These are phyloP conservation scores for Druceiella hillmani DNA, from an alignment of 2,888 invertebrate species.

Conservation along the genomic window DNA sequence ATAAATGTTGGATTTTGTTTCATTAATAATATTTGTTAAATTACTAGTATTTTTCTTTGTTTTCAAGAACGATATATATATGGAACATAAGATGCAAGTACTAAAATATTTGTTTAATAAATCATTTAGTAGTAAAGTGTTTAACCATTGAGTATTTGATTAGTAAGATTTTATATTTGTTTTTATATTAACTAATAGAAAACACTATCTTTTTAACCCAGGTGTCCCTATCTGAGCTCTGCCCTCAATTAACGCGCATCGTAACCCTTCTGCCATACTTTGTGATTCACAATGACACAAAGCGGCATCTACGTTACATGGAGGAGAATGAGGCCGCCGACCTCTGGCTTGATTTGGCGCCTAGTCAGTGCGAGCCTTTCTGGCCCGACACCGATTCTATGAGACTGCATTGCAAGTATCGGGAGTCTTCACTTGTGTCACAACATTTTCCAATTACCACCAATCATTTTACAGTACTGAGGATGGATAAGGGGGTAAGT, in stretches of 20 bases:
- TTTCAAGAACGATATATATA: no score
- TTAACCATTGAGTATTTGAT: no score
- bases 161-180: no score
- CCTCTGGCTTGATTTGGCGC: constrained; percentile 71
- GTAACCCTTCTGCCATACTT: constrained; percentile 76
- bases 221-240: constrained; percentile 64
- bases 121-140: no score
- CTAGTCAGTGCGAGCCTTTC: constrained; percentile 65
- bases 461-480: constrained; percentile 65
- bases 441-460: constrained; percentile 70
- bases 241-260: constrained; percentile 71
- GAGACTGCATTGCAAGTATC: constrained; percentile 74
- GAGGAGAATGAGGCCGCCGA: constrained; percentile 81
- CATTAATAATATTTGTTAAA: no score
- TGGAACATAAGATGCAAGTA: no score
- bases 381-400: constrained; percentile 80
- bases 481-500: constrained; percentile 79
- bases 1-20: no score
- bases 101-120: no score
- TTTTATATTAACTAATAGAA: no score
- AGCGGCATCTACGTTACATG: constrained; percentile 63
- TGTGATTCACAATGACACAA: constrained; percentile 67
- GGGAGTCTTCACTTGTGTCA: constrained; percentile 69
- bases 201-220: constrained; percentile 29
- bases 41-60: no score